Evolutionary conservation across 2,888 invertebrate species (phyloP), one percentile per base, ranked within the genome.

Genomic region (Oscheius sp.): DNA sequence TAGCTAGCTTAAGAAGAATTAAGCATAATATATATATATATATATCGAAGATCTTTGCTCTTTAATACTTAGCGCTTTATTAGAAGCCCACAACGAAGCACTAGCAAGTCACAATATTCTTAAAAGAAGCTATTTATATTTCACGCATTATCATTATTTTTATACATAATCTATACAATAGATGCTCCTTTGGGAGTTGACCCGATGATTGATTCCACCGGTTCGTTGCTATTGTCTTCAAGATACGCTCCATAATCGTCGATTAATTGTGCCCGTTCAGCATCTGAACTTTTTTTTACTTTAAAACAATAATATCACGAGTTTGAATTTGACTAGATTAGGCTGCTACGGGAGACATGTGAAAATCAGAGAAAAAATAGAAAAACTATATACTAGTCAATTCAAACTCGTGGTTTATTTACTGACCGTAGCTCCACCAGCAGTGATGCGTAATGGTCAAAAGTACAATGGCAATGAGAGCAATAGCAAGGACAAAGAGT

Each of bases 361-460:
- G n/a, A n/a, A n/a, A n/a, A n/a, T n/a, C n/a, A n/a, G n/a, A n/a
- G n/a, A n/a, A n/a, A n/a, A n/a, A n/a, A n/a, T n/a, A n/a, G n/a
- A n/a, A n/a, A n/a, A n/a, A n/a, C n/a, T n/a, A n/a, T n/a, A n/a
- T n/a, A 36, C 14, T 36, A 36, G 14, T 36, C 14, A 36, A 36
- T 36, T 47, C 47, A 17, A 17, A 24, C 17, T 3, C 4, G 22
- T 14, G 5, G 47, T 2, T 22, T 14, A 30, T 26, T 14, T 33
- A 54, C 2, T 44, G 26, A 59, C 79, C 79, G 59, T 73, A 75
- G 63, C 68, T 65, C 74, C 77, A 79, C 76, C 76, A 79, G 69
- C 79, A 79, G 57, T 71, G 72, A 63, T 77, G 71, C 12, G 75
- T 73, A 61, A 79, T 77, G 14, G 79, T 79, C 28, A 79, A 67